These are phyloP conservation scores for Scortum barcoo DNA, from an alignment of 2,113 vertebrate genomes.

Conservation along the genomic window DNA sequence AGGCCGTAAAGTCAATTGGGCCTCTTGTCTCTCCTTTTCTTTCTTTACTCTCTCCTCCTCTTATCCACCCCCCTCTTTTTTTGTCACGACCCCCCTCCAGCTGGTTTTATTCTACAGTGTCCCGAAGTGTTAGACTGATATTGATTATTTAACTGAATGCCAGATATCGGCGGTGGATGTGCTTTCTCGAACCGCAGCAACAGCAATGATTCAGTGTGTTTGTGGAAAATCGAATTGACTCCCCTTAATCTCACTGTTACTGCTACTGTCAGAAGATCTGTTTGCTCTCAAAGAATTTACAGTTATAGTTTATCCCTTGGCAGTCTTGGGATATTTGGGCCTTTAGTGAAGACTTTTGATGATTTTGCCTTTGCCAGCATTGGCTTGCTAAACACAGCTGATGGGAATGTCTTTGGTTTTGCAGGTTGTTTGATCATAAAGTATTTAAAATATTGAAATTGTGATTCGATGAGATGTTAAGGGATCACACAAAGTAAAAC, in stretches of 20 bases:
- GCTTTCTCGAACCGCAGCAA: neutral
- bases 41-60: slow-evolving; percentile 14
- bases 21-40: slow-evolving; percentile 55
- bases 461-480: too few species aligned
- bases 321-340: too few species aligned
- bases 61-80: slow-evolving; percentile 22
- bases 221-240: neutral
- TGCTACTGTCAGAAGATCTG: neutral
- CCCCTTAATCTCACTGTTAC: neutral
- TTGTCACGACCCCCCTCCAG: neutral
- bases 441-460: too few species aligned
- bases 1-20: slow-evolving; percentile 67
- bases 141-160: neutral
- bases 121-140: neutral
- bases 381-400: too few species aligned
- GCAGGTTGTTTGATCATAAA: too few species aligned
- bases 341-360: too few species aligned
- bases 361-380: too few species aligned
- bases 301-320: neutral
- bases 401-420: too few species aligned
- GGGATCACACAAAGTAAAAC: too few species aligned
- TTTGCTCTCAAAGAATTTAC: neutral
- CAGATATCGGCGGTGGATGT: neutral
- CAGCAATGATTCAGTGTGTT: neutral
- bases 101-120: slow-evolving; percentile 22